Evolutionary conservation across 1,140 invertebrate species (phyloP).

Genomic region (Zophobas atratus): DNA sequence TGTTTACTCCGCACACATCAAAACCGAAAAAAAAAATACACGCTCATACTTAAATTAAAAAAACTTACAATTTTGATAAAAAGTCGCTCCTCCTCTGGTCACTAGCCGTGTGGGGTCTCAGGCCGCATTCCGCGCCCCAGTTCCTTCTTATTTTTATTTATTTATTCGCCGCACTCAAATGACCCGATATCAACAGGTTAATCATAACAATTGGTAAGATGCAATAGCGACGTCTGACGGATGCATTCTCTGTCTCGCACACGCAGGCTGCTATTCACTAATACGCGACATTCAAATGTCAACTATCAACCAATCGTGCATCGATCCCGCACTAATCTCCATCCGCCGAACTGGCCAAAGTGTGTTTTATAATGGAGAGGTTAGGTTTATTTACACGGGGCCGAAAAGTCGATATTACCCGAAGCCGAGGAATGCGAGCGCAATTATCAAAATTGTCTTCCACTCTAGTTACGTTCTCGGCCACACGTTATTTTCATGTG

Average conservation of each 20-base stretch:
- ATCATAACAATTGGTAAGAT: slow-evolving; percentile 45
- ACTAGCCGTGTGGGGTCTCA: background rate
- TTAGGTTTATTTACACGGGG: slow-evolving; percentile 38
- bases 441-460: slow-evolving; percentile 22
- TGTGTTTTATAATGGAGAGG: slow-evolving; percentile 36
- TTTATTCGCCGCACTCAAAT: slow-evolving; percentile 34
- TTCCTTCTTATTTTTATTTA: slow-evolving; percentile 16
- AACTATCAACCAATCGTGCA: slow-evolving; percentile 32
- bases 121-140: slow-evolving; percentile 14
- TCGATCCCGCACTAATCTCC: slow-evolving; percentile 39
- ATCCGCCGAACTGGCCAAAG: slow-evolving; percentile 35
- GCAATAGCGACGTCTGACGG: slow-evolving; percentile 40
- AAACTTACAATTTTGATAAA: slow-evolving; percentile 4
- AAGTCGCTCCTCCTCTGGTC: background rate
- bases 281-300: slow-evolving; percentile 28
- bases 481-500: background rate
- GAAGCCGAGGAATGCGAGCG: background rate
- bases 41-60: background rate
- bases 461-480: background rate
- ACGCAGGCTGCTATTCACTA: slow-evolving; percentile 8
- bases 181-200: slow-evolving; percentile 47
- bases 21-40: background rate
- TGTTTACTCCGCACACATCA: background rate
- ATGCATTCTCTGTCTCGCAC: slow-evolving; percentile 21
- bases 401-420: slow-evolving; percentile 37